Evolutionary conservation across 1,140 invertebrate species (phyloP).

Genomic region (Bombus confusus): DNA sequence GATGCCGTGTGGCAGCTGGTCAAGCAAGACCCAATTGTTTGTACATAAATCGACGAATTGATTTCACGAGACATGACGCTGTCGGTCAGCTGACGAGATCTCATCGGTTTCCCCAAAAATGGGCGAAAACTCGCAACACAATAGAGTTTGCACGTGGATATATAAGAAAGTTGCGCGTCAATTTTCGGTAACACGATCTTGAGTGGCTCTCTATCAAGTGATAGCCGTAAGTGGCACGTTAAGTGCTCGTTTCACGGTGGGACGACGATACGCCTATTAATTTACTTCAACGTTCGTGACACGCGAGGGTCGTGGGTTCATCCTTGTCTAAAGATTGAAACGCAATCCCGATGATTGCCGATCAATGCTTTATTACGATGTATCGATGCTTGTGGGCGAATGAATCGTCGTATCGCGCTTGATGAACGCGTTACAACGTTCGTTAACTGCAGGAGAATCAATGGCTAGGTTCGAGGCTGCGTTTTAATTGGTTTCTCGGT

Average conservation of each 20-base stretch:
- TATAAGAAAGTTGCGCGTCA: conserved; percentile 73
- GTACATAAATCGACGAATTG: neutral
- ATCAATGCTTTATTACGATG: conserved; percentile 22
- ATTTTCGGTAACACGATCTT: conserved; percentile 82
- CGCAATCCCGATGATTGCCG: conserved; percentile 29
- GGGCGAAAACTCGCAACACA: conserved; percentile 49
- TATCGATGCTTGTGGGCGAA: neutral
- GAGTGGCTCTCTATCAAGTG: conserved; percentile 80
- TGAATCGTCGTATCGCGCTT: neutral
- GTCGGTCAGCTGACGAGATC: conserved; percentile 28
- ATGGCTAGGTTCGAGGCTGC: neutral
- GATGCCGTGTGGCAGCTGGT: neutral
- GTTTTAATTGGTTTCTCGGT: conserved; percentile 50
- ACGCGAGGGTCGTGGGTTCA: conserved; percentile 49
- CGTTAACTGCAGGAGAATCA: conserved; percentile 10
- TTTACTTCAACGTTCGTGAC: conserved; percentile 70
- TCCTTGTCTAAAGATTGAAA: conserved; percentile 40
- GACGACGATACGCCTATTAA: conserved; percentile 80
- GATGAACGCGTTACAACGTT: neutral
- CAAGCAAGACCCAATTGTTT: neutral
- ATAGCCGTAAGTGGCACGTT: conserved; percentile 78
- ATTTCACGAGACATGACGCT: conserved; percentile 5
- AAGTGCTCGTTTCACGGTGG: conserved; percentile 81
- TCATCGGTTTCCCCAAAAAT: conserved; percentile 62
- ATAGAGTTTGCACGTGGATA: conserved; percentile 39